These are phyloP conservation scores for Cephus pygmeus DNA, from an alignment of 2,888 invertebrate species.

Conservation along the genomic window DNA sequence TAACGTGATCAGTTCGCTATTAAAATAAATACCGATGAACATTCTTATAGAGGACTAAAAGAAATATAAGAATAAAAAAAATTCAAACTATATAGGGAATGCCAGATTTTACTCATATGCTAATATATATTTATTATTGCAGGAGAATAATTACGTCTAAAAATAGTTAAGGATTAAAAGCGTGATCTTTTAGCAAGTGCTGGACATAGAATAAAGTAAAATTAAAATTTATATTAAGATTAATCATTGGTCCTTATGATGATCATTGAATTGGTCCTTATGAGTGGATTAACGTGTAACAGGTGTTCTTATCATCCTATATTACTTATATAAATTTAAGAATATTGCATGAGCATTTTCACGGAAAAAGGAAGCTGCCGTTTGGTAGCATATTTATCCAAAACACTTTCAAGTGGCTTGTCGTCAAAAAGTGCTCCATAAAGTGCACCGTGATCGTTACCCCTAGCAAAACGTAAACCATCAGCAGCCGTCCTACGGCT, in stretches of 20 bases:
- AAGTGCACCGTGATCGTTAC: conserved; percentile 23
- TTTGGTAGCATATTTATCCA: conserved; percentile 31
- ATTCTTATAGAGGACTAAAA: background rate
- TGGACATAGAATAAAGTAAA: background rate
- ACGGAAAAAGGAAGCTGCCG: conserved; percentile 26
- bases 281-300: background rate
- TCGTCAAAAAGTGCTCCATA: conserved; percentile 12
- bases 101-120: background rate
- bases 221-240: background rate
- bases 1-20: background rate
- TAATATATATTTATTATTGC: background rate
- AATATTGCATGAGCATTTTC: conserved; percentile 21
- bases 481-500: conserved; percentile 18
- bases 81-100: background rate
- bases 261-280: background rate
- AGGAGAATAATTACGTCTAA: background rate
- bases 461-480: conserved; percentile 24
- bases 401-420: conserved; percentile 21
- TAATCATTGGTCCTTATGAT: background rate
- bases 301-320: background rate
- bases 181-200: background rate
- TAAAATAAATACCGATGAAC: background rate
- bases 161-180: background rate
- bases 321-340: background rate
- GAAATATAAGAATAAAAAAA: background rate